Base-by-base conservation (phyloP, 2,888 invertebrate species). In the Netelia virgata region DNA sequence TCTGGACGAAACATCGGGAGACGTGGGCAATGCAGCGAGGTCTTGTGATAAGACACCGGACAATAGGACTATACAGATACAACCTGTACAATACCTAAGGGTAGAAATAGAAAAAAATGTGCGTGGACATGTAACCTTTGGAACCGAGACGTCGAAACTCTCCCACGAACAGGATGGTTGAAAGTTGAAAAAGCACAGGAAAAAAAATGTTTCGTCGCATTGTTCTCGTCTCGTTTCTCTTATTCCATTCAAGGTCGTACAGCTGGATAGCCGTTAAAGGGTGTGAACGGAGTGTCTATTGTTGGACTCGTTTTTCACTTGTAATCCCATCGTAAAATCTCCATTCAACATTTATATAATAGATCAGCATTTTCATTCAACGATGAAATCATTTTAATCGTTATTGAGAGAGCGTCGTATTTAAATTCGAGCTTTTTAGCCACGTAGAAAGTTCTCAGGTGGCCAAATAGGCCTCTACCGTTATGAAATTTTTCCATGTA, bases 181-280 rank as follows among this genome's bases (percentile, higher is more conserved):
- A 53, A 78, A 63, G 61, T 70, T 70, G 28, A 53, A 78, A 63
- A 41, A 68, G 41, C n/a, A 11, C 28, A 59, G 28, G 47, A 63
- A 63, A 16, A 23, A 61, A 73, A 47, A 59, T 70, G 68, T 68
- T 14, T 68, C 28, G 36, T 70, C 59, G 1, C 9, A 41, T 41
- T 36, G 2, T 50, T 18, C 16, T 20, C 36, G 11, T 18, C 20
- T 57, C 57, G n/a, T 8, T 57, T n/a, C n/a, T 18, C 14, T 18
- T 50, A 10, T 78, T 23, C 53, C 55, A 63, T 77, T 69, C 14
- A 47, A 69, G 16, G 14, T 28, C 16, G 59, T 57, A 59, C 43
- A 57, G 9, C 28, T 9, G 20, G 28, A 41, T n/a, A 63, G n/a
- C 47, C 20, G 16, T 10, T 5, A 28, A 20, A 55, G 66, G 8